Conservation (phyloP, 2,888 invertebrate species). For the Osmoderma eremita region DNA sequence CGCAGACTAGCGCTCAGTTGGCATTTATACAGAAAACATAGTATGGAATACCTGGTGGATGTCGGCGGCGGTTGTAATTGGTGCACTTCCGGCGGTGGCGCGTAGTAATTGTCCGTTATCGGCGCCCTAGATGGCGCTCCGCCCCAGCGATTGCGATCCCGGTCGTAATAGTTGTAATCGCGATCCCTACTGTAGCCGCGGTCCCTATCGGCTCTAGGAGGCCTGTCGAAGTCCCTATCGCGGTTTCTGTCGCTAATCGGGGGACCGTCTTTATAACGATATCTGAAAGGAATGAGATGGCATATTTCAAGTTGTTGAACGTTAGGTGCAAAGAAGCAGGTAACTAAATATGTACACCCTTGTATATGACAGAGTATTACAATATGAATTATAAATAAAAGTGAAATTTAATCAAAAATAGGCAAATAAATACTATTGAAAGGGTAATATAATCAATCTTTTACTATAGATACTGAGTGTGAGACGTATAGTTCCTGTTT, state of each 20-base stretch:
- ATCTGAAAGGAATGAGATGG: slow-evolving; percentile 47
- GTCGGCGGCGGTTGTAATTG: slow-evolving; percentile 47
- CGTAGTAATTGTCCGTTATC: slow-evolving; percentile 52
- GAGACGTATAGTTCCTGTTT: no score
- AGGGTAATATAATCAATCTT: no score
- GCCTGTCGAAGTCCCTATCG: slow-evolving; percentile 55
- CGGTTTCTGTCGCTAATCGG: slow-evolving; percentile 58
- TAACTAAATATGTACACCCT: no score
- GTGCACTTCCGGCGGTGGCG: slow-evolving; percentile 52
- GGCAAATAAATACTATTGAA: no score
- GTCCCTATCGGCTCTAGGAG: slow-evolving; percentile 52
- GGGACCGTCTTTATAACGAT: slow-evolving; percentile 51
- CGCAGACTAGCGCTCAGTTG: background rate
- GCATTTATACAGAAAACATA: slow-evolving; percentile 40
- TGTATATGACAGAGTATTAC: no score
- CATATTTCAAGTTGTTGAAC: no score
- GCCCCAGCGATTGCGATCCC: slow-evolving; percentile 45
- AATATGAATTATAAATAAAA: no score
- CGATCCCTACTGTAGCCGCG: slow-evolving; percentile 52
- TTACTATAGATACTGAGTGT: no score
- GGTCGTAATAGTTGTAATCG: slow-evolving; percentile 51
- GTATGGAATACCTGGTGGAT: slow-evolving; percentile 51
- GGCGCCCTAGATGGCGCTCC: slow-evolving; percentile 40
- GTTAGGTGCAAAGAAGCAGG: no score
- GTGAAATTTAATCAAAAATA: no score